Conservation (phyloP, 1,140 invertebrate genomes). For the Drosophila malerkotliana region DNA sequence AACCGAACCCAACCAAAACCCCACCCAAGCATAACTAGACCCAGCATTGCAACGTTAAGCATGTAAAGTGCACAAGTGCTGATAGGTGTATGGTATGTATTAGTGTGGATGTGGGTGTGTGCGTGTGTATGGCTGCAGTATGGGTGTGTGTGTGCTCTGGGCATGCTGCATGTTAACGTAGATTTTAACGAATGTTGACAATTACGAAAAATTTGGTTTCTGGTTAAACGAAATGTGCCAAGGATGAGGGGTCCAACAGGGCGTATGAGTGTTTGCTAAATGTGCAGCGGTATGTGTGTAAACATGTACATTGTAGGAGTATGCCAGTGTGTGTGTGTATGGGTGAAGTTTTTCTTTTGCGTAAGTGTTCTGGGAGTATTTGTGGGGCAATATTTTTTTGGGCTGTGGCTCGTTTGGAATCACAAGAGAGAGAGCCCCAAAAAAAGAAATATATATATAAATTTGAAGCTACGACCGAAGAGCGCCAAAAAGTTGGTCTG, state of each 20-base stretch:
- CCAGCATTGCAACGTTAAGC: conserved; percentile 69
- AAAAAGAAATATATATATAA: conserved; percentile 10
- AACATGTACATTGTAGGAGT: not conserved
- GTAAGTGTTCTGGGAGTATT: conserved; percentile 38
- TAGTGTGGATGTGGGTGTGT: not conserved
- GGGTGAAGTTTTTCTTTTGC: conserved; percentile 29
- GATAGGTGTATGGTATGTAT: conserved; percentile 46
- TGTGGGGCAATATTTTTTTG: conserved; percentile 60
- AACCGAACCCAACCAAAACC: conserved; percentile 27
- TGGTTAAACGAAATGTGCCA: conserved; percentile 66
- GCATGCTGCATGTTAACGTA: conserved; percentile 55
- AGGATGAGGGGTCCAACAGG: conserved; percentile 31
- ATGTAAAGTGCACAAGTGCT: conserved; percentile 71
- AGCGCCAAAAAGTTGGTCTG: conserved; percentile 18
- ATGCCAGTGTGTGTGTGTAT: conserved; percentile 13
- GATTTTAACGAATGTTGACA: conserved; percentile 81
- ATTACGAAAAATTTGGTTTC: conserved; percentile 80
- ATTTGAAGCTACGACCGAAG: conserved; percentile 22
- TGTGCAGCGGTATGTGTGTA: conserved; percentile 28
- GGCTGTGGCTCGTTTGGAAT: conserved; percentile 71
- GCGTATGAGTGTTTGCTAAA: conserved; percentile 54
- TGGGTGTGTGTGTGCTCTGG: conserved; percentile 3
- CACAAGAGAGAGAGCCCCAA: conserved; percentile 51
- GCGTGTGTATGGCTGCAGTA: not conserved
- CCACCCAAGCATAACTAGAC: conserved; percentile 40